Evolutionary conservation across 2,113 vertebrate genomes (phyloP), one percentile per base, ranked within the genome.

Genomic region (Eolophus roseicapilla): DNA sequence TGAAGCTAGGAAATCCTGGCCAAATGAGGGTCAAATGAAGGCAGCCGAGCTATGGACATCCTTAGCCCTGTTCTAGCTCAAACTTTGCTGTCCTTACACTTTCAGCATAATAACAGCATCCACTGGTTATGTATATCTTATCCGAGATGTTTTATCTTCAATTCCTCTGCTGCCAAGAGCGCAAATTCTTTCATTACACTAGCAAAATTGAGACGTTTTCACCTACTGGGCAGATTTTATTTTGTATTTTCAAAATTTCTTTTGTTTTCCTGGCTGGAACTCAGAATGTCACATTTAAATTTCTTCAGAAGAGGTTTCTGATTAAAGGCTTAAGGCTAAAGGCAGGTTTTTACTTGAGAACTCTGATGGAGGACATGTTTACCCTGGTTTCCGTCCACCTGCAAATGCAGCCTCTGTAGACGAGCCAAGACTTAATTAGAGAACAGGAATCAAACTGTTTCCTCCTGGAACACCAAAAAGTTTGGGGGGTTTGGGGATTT

Each of bases 401-500:
- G 31, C 52, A 79, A n/a, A 75, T 43, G 17, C 39, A 80, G 43
- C 29, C 27, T 87, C 50, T 29, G 33, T 33, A 73, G 53, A 73
- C 41, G 59, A 90, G 57, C 59, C 81, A 80, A 31, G 64, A 74
- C 35, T 69, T 90, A 67, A 87, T 84, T 39, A 62, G 43, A 18
- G 23, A 52, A 39, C 8, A 53, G 35, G 29, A 82, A 50, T 47
- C 44, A 69, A 67, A 62, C 35, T 7, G 2, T 11, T 65, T 73
- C 73, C 44, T 65, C 33, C 43, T 14, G 20, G 9, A 53, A 50
- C 29, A 64, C 29, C 44, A 55, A 65, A 74, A 41, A 50, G 6
- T 23, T 52, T 24, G 50, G 25, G 33, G 33, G 2, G 5, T 5
- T 11, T 31, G 21, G 4, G 39, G 11, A 0, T 14, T n/a, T 59